Conservation (phyloP, 2,797 vertebrate species). For the Nasua narica region DNA sequence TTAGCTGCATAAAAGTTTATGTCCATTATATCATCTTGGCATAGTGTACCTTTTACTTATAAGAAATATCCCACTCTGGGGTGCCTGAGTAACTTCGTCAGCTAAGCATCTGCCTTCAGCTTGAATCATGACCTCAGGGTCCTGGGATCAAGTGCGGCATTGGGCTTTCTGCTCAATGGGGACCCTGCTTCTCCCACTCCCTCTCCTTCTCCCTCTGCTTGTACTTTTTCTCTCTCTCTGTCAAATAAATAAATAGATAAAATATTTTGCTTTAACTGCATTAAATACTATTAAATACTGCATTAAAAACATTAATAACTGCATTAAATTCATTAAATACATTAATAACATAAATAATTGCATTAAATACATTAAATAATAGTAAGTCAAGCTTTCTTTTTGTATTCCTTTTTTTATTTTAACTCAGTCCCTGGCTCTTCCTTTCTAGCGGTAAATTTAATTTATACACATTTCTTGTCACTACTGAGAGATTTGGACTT, state of each 20-base stretch:
- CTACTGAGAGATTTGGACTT: not conserved
- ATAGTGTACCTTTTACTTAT: not conserved
- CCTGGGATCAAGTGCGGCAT: not conserved
- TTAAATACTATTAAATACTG: not conserved
- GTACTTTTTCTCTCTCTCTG: too few species aligned
- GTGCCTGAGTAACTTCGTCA: accelerated
- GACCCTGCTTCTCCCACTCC: not conserved
- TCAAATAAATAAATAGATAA: not conserved
- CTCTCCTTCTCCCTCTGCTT: not conserved
- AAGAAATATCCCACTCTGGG: not conserved
- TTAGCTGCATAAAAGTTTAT: not conserved
- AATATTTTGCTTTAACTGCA: not conserved
- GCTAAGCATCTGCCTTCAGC: not conserved
- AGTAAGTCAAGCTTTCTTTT: not conserved
- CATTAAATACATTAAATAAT: not conserved
- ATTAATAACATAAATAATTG: not conserved
- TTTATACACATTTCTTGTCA: not conserved
- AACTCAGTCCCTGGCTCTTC: not conserved
- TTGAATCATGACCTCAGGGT: not conserved
- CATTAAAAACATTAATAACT: not conserved
- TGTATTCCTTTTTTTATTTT: not conserved
- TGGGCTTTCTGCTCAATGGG: not conserved
- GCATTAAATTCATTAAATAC: too few species aligned
- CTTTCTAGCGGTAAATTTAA: not conserved
- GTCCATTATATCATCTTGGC: not conserved